phyloP scores from a whole-genome alignment of 2,888 invertebrate genomes.

The Rhamphomyia laevipes region DNA sequence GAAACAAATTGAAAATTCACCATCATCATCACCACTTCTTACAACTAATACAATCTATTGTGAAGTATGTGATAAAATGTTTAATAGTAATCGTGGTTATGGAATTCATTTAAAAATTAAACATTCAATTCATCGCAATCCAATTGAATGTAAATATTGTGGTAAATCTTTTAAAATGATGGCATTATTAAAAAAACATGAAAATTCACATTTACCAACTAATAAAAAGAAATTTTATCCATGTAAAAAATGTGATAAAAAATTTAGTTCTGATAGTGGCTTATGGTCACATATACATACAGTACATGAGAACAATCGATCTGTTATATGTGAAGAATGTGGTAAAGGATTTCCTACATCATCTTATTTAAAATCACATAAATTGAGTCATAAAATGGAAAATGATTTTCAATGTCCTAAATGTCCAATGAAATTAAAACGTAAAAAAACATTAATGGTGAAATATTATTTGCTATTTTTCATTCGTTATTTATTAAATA shows the following conservation, averaged over 20 bases:
- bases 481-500: neutral
- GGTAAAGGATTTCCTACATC: neutral
- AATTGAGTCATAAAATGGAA: neutral
- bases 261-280: conserved; percentile 20
- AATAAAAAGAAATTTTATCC: conserved; percentile 18
- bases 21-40: no score
- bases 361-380: neutral
- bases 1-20: no score
- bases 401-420: neutral
- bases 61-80: neutral
- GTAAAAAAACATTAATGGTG: neutral
- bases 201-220: conserved; percentile 20
- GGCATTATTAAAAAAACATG: conserved; percentile 18
- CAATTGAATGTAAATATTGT: neutral
- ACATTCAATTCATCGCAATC: neutral
- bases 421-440: neutral
- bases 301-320: neutral
- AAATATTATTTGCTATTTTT: neutral
- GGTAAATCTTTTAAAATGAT: neutral
- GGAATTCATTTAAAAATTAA: neutral
- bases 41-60: neutral
- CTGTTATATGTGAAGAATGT: neutral
- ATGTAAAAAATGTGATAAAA: conserved; percentile 29
- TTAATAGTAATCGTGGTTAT: neutral
- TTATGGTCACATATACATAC: conserved; percentile 1